Evolutionary conservation across 2,888 invertebrate genomes (phyloP), one percentile per base, ranked within the genome.

Genomic region (Girardia tigrina): DNA sequence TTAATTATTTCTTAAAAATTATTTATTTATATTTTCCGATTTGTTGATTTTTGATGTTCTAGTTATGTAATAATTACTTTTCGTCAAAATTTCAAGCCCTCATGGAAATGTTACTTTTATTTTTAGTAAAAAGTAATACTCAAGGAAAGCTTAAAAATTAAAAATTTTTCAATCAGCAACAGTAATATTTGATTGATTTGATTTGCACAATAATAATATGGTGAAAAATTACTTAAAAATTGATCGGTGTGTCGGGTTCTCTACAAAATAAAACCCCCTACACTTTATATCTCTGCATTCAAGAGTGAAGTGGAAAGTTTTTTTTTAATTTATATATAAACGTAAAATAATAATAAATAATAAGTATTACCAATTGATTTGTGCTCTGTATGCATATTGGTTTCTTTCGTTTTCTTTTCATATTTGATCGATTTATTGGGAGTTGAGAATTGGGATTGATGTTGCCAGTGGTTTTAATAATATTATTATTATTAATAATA

Each of bases 341-440:
- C 16, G 16, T 36, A 16, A 16, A 36, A 16, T 36, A 36, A 8
- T 36, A 36, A 36, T 36, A 36, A 12, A 36, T 36, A 36, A n/a
- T n/a, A n/a, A n/a, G 16, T 16, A 36, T 56, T 56, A 56, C 56
- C 56, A 56, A 56, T 56, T 56, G 56, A 56, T 56, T 56, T 56
- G 56, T 56, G 23, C 23, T 56, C 23, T 56, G 56, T 56, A 56
- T 56, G 56, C n/a, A 56, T 23, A 56, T 56, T 56, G 56, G 56
- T 56, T 56, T 56, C 23, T 56, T 56, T 56, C 56, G 56, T 56
- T 56, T 56, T 56, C 56, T 56, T 56, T 56, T 56, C 56, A 56
- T 23, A 56, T n/a, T 23, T 2, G 56, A 56, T 56, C 56, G 56
- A 56, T 56, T 56, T 56, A 23, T 20, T n/a, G 56, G 23, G 23